Base-by-base conservation (phyloP, 2,888 invertebrate species). In the Notodonta ziczac region DNA sequence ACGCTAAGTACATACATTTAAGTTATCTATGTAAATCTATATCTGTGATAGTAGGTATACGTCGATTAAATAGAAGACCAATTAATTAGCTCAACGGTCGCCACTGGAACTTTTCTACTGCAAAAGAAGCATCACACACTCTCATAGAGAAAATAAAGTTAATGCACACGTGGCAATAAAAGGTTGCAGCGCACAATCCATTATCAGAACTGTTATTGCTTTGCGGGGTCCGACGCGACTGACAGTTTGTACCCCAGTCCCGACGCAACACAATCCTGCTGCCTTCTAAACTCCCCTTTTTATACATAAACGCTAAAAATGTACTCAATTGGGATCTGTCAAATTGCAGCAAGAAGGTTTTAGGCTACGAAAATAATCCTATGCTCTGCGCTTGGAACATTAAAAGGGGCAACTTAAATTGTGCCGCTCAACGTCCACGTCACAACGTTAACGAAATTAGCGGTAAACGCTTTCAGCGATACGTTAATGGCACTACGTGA, bases 161-260 rank as follows among this genome's bases (percentile, higher is more conserved):
- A 60, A 59, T 69, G 59, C 67, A 61, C 69, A 74, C 74, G 71
- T 71, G 59, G 67, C 69, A 67, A 61, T 61, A 62, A 64, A 67
- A 56, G 68, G 57, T 60, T 65, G 69, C 67, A 51, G 16, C 77
- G 81, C 78, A 82, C 84, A 87, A 87, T 87, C 86, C 87, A 87
- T 87, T 87, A 87, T 85, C 81, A 72, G 63, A 74, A 70, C 78
- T 78, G 80, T 82, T 84, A 84, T 82, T 85, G 83, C 83, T 84
- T 81, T 81, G 77, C 77, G 76, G 77, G 73, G 76, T 74, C 74
- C 70, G 77, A 75, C 76, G 80, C 76, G 74, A 77, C 83, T 84
- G 85, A 79, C 84, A 78, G 35, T 73, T 72, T 69, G 9, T 32
- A 14, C 48, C 48, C 12, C 10, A 42, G 12, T 12, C 14, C 48